Evolutionary conservation across 2,797 vertebrate genomes (phyloP).

Genomic region (Lutjanus argentimaculatus): DNA sequence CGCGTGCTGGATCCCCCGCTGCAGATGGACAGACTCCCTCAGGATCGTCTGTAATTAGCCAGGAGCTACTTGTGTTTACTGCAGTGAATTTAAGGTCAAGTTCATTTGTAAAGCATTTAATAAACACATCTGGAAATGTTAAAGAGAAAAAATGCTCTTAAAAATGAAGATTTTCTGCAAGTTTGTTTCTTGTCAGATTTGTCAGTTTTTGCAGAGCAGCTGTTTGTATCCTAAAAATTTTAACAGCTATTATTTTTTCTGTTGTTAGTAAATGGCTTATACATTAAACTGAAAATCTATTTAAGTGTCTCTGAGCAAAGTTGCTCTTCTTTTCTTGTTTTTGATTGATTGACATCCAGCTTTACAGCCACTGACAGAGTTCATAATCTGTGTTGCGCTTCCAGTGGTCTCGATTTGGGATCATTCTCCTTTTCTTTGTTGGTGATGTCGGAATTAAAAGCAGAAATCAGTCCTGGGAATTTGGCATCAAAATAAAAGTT

Average conservation of each 20-base stretch:
- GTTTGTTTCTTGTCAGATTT: background rate
- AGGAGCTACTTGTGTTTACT: constrained; percentile 21
- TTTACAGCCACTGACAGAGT: too few species aligned
- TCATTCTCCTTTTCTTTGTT: too few species aligned
- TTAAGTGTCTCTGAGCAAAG: too few species aligned
- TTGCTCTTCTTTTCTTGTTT: background rate
- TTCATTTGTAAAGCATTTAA: background rate
- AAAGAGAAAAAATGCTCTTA: background rate
- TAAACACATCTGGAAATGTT: constrained; percentile 13
- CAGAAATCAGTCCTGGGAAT: background rate
- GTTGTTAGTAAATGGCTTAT: too few species aligned
- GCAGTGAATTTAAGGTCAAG: constrained; percentile 22
- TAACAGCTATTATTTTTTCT: background rate
- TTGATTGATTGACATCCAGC: background rate
- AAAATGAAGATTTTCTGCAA: too few species aligned
- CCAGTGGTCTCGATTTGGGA: too few species aligned
- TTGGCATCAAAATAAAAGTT: too few species aligned
- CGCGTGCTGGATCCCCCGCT: background rate
- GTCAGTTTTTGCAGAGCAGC: background rate
- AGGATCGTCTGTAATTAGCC: constrained; percentile 24
- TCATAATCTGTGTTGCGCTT: too few species aligned
- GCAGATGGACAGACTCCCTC: background rate
- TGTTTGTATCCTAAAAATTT: background rate
- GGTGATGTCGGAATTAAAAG: background rate
- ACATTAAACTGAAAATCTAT: too few species aligned